These are phyloP conservation scores for Torymus tubicola DNA, from an alignment of 2,888 invertebrate species.

Conservation along the genomic window DNA sequence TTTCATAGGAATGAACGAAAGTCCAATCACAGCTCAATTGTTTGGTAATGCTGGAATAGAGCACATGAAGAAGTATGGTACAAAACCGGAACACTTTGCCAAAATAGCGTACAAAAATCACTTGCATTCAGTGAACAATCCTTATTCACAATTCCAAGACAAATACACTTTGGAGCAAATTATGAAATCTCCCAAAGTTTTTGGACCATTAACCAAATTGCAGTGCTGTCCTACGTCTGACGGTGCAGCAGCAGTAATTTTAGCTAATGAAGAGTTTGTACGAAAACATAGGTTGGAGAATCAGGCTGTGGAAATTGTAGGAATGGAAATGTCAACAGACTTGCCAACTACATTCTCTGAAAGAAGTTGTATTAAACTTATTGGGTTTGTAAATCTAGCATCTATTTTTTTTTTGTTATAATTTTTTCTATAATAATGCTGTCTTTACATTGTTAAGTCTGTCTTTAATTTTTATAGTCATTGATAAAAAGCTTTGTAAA, in stretches of 20 bases:
- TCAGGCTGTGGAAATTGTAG: constrained; percentile 96
- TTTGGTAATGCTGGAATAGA: constrained; percentile 98
- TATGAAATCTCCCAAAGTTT: constrained; percentile 90
- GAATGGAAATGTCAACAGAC: constrained; percentile 98
- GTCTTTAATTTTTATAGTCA: too few species aligned
- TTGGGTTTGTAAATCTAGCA: constrained; percentile 72
- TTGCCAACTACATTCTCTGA: constrained; percentile 89
- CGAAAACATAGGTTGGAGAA: constrained; percentile 86
- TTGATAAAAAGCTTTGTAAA: too few species aligned
- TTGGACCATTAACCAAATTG: constrained; percentile 94
- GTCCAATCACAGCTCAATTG: constrained; percentile 95
- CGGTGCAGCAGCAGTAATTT: constrained; percentile 95
- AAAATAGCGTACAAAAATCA: constrained; percentile 99
- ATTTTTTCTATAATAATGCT: background rate
- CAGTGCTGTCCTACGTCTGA: constrained; percentile 99
- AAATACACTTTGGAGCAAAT: constrained; percentile 95
- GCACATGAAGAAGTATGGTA: constrained; percentile 97
- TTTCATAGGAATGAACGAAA: constrained; percentile 80
- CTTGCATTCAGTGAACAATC: constrained; percentile 96
- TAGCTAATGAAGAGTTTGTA: constrained; percentile 95
- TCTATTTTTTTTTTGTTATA: background rate
- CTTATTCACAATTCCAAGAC: constrained; percentile 96
- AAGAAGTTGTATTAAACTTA: constrained; percentile 87
- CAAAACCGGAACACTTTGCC: constrained; percentile 94
- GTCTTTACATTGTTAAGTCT: too few species aligned